Percentiles rank a stretch among this genome's conserved stretches.
Evolutionary conservation across 2,888 invertebrate species (phyloP).

Genomic region (Fissipunctia ypsillon): DNA sequence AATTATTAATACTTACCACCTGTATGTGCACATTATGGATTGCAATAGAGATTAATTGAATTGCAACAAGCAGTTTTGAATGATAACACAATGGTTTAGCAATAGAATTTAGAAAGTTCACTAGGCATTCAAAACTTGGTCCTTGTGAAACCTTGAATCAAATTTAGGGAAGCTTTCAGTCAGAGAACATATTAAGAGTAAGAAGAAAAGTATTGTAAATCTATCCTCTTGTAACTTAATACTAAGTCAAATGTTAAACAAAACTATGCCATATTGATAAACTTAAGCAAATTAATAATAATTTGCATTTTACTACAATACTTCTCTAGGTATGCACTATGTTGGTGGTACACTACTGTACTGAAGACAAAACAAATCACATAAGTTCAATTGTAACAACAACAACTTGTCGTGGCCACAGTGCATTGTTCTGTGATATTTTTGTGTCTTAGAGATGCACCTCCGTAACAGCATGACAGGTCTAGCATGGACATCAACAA

Average conservation of each 20-base stretch:
- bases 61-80: background rate
- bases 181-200: background rate
- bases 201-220: background rate
- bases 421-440: background rate
- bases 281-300: constrained; percentile 42
- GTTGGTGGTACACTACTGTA: constrained; percentile 18
- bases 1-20: too few relatives aligned
- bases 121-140: background rate
- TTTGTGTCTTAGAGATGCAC: background rate
- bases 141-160: background rate
- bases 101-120: constrained; percentile 17
- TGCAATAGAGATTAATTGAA: too few relatives aligned
- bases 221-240: background rate
- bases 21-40: too few relatives aligned
- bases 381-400: constrained; percentile 1
- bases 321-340: background rate
- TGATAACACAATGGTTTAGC: background rate
- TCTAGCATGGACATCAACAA: constrained; percentile 37
- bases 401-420: background rate
- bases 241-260: background rate
- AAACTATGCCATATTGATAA: constrained; percentile 59
- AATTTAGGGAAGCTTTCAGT: background rate
- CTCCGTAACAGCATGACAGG: constrained; percentile 13
- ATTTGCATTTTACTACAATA: constrained; percentile 37
- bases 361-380: constrained; percentile 22